These are phyloP conservation scores for Drosophila meridiana DNA, from an alignment of 2,888 invertebrate species.

Conservation along the genomic window DNA sequence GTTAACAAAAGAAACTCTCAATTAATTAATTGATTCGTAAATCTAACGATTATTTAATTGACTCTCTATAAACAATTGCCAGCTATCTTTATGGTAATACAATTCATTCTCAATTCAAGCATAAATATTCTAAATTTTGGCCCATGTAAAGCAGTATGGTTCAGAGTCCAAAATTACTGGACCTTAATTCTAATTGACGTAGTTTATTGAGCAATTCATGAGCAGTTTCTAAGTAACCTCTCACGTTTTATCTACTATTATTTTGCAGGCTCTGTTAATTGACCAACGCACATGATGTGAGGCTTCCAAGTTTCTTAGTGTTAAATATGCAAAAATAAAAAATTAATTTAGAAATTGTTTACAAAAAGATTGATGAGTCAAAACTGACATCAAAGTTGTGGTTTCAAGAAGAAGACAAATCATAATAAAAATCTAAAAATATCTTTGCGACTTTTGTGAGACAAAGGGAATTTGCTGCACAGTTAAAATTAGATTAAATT, in stretches of 20 bases:
- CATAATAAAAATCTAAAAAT: too few species aligned
- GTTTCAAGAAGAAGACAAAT: background rate
- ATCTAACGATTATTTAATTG: constrained; percentile 45
- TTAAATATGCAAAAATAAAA: constrained; percentile 29
- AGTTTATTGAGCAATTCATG: constrained; percentile 61
- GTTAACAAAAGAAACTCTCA: constrained; percentile 10
- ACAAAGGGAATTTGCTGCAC: too few species aligned
- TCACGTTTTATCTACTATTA: constrained; percentile 48
- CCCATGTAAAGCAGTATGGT: background rate
- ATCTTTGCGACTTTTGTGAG: too few species aligned
- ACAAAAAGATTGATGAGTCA: constrained; percentile 2
- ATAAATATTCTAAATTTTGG: background rate
- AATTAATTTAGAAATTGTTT: background rate
- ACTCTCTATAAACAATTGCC: constrained; percentile 15
- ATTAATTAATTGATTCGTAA: constrained; percentile 21
- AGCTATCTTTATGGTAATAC: constrained; percentile 30
- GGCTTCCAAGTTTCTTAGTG: constrained; percentile 11
- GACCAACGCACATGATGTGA: constrained; percentile 23
- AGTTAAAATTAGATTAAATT: too few species aligned
- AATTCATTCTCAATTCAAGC: background rate
- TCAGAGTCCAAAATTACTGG: constrained; percentile 22
- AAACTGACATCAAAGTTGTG: background rate
- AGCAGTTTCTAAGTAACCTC: constrained; percentile 43
- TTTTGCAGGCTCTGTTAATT: constrained; percentile 40
- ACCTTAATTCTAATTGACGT: constrained; percentile 58